Base-by-base conservation (phyloP, 2,113 vertebrate species). In the Gasterosteus aculeatus region DNA sequence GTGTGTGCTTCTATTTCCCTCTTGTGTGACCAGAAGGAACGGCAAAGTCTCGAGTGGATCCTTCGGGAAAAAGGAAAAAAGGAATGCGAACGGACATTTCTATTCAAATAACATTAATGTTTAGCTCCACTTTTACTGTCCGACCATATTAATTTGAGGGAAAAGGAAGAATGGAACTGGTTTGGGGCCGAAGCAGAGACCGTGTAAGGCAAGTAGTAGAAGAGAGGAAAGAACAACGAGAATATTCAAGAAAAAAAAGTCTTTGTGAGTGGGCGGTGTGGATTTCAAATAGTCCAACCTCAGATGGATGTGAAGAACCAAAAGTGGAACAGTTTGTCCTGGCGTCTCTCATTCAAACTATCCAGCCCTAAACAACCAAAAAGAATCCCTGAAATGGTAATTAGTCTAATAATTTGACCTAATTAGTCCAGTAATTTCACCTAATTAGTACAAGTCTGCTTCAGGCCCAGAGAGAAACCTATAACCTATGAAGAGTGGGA, bases 201-300 rank as follows among this genome's bases (percentile, higher is more conserved):
- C 4, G 14, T 1, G 8, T 2, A 8, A 56, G 6, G 35, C 15
- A 15, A 10, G 22, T 26, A 38, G 35, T 9, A 16, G 16, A 29
- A 3, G 5, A 22, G 39, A 39, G 16, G 0, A 38, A 4, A 49
- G 18, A 9, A 22, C 16, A 22, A 33, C 22, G 6, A 49, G 39
- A 71, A 56, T 77, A 51, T 38, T 62, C 10, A 38, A 67, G 15
- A 49, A 33, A 61, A 8, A 18, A 2, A 58, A 41, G 12, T 12
- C 19, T 53, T 53, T 53, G 18, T 6, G 15, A 60, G 33, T 22
- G 9, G 22, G 29, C 15, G 60, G 29, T 65, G 29, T 46, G 67
- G 38, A 59, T 54, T 60, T 71, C 31, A 68, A 65, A 75, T 69
- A 38, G 41, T 72, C 38, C 22, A 16, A 54, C 15, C 62, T 12